A percentile compares a stretch with the other conserved stretches of the same genome.
These are phyloP conservation scores for Trissolcus brochymenae DNA, from an alignment of 2,888 invertebrate species.

Conservation along the genomic window DNA sequence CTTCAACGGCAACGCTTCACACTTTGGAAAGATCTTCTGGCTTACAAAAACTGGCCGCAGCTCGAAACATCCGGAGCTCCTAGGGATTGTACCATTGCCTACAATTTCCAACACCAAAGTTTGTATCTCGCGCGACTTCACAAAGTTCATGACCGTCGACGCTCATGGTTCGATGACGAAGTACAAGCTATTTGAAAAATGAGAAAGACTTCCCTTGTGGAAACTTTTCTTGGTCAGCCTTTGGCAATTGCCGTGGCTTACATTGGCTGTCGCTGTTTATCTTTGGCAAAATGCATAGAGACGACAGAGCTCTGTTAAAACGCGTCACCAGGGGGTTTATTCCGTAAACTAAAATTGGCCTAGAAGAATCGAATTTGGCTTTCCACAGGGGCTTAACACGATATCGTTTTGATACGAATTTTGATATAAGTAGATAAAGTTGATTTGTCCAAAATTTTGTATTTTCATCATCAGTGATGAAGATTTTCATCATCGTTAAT, in stretches of 20 bases:
- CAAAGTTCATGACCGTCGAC: conserved; percentile 71
- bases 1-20: conserved; percentile 6
- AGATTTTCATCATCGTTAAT: too few relatives aligned
- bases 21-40: conserved; percentile 62
- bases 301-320: neutral
- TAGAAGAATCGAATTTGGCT: conserved; percentile 21
- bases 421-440: neutral
- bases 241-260: conserved; percentile 23
- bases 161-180: conserved; percentile 68
- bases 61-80: conserved; percentile 62
- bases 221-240: conserved; percentile 33
- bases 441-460: too few relatives aligned
- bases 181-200: conserved; percentile 42
- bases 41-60: conserved; percentile 65
- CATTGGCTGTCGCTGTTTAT: conserved; percentile 20
- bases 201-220: conserved; percentile 40
- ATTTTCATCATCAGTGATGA: too few relatives aligned
- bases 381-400: conserved; percentile 29
- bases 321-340: neutral
- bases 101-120: conserved; percentile 66
- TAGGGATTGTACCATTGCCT: conserved; percentile 68
- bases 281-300: conserved; percentile 21
- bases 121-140: conserved; percentile 70
- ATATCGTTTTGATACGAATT: conserved; percentile 16
- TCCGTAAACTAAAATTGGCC: conserved; percentile 3